Conservation (phyloP, 2,888 invertebrate species). For the Xestia ashworthii region DNA sequence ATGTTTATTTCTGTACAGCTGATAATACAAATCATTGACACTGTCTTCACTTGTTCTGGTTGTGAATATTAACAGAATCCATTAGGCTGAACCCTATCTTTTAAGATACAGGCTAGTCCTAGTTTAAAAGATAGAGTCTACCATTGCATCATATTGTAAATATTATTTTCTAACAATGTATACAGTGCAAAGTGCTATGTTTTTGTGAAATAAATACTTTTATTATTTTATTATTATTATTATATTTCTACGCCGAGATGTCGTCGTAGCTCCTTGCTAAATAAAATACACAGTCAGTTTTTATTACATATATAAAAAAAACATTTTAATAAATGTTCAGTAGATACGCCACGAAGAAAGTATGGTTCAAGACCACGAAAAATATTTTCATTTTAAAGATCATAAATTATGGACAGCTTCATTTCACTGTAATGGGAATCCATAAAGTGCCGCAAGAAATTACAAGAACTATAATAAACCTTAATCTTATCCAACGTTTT, state of each 20-base stretch:
- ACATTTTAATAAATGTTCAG: slow-evolving; percentile 54
- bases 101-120: too few relatives aligned
- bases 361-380: slow-evolving; percentile 48
- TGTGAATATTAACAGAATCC: too few relatives aligned
- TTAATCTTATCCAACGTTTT: slow-evolving; percentile 47
- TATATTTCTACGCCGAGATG: neutral
- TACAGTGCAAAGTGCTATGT: too few relatives aligned
- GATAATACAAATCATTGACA: too few relatives aligned
- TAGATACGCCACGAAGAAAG: slow-evolving; percentile 21
- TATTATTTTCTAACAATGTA: too few relatives aligned
- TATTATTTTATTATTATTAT: too few relatives aligned
- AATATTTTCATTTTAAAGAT: slow-evolving; percentile 70
- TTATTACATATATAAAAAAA: slow-evolving; percentile 40
- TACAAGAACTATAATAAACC: slow-evolving; percentile 63
- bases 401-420: slow-evolving; percentile 72
- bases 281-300: slow-evolving; percentile 12
- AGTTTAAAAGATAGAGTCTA: too few relatives aligned
- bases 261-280: slow-evolving; percentile 5
- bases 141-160: too few relatives aligned
- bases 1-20: too few relatives aligned
- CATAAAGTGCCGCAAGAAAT: slow-evolving; percentile 64
- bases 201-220: too few relatives aligned
- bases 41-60: too few relatives aligned
- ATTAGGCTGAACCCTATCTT: too few relatives aligned
- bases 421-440: slow-evolving; percentile 66